phyloP scores from a whole-genome alignment of 92 coral and sea anemone species.

The Heliopora coerulea region DNA sequence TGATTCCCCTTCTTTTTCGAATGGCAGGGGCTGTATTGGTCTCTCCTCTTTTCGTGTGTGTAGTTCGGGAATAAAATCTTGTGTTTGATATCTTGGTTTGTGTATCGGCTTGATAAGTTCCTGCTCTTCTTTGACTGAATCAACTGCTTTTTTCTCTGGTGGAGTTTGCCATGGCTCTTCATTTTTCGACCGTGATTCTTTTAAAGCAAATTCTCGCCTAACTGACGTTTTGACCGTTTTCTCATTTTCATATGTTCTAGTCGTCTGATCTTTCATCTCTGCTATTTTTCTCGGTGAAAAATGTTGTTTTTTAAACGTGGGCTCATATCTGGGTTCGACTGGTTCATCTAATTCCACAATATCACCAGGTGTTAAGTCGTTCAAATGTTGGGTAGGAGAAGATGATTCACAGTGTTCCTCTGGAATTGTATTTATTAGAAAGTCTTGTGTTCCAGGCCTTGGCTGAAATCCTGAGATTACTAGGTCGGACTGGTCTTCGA shows the following conservation, averaged over 20 bases:
- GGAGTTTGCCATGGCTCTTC: no score
- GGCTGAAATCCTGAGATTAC: conserved; percentile 16
- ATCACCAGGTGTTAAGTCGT: not conserved
- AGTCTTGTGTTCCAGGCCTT: not conserved
- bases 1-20: not conserved
- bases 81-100: conserved; percentile 15
- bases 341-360: not conserved
- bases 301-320: no score
- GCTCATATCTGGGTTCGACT: no score
- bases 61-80: not conserved
- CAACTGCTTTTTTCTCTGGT: no score
- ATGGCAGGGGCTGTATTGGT: not conserved
- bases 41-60: not conserved
- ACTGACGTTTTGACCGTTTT: no score
- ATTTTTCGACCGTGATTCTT: no score
- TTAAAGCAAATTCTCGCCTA: no score
- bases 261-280: no score
- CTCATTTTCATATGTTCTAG: no score
- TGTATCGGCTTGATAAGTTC: not conserved
- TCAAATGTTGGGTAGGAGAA: not conserved
- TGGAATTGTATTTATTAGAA: conserved; percentile 22
- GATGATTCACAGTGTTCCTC: conserved; percentile 26
- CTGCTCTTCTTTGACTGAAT: not conserved
- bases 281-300: no score
- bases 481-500: conserved; percentile 32